A percentile compares a stretch with the other conserved stretches of the same genome.
These are phyloP conservation scores for Solea senegalensis DNA, from an alignment of 2,113 vertebrate species.

Conservation along the genomic window DNA sequence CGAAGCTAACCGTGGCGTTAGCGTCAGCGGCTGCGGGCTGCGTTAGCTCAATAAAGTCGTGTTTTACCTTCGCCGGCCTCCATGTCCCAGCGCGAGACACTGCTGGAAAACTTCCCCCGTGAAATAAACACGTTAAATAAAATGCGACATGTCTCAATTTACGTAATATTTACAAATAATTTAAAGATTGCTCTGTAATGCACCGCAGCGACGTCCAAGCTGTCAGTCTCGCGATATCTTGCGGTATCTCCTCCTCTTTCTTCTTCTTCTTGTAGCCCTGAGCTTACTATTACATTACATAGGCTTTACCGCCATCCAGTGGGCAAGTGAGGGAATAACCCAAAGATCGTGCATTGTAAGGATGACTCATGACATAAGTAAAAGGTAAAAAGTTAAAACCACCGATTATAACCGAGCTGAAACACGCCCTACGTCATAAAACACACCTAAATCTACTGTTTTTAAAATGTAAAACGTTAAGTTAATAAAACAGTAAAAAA, in stretches of 20 bases:
- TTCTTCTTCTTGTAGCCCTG: too few relatives aligned
- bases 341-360: neutral
- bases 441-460: too few relatives aligned
- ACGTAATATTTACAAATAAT: neutral
- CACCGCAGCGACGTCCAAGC: neutral
- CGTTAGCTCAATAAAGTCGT: neutral
- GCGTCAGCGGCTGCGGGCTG: neutral
- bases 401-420: too few relatives aligned
- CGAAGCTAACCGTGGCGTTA: slow-evolving; percentile 30
- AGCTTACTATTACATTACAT: too few relatives aligned
- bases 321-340: too few relatives aligned
- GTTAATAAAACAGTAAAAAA: too few relatives aligned
- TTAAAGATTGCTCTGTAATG: neutral
- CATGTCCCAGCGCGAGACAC: slow-evolving; percentile 37
- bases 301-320: neutral
- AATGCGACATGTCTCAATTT: too few relatives aligned
- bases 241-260: neutral
- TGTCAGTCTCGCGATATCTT: neutral
- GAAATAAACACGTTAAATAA: too few relatives aligned
- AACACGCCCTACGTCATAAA: too few relatives aligned
- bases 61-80: slow-evolving; percentile 68
- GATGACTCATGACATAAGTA: neutral
- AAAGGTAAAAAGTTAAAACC: too few relatives aligned
- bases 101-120: neutral
- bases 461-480: too few relatives aligned